Evolutionary conservation across 2,797 vertebrate genomes (phyloP).

Genomic region (Anolis apletophallus): DNA sequence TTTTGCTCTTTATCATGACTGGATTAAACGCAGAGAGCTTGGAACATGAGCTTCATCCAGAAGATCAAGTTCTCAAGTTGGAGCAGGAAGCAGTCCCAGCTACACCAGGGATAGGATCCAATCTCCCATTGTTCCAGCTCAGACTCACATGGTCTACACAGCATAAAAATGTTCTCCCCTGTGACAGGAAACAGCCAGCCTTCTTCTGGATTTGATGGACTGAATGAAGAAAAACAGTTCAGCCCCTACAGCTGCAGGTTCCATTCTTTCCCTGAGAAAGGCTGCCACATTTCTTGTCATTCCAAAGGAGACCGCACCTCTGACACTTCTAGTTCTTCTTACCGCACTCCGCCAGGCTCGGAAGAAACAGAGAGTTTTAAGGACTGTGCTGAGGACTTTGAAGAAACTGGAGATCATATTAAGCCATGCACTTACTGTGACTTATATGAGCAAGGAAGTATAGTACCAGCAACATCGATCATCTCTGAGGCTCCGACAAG

Average conservation of each 20-base stretch:
- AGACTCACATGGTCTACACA: neutral
- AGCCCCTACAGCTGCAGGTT: neutral
- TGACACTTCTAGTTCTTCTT: slow-evolving; percentile 78
- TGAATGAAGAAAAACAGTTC: slow-evolving; percentile 4
- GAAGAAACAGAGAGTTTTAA: slow-evolving; percentile 73
- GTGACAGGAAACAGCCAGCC: slow-evolving; percentile 14
- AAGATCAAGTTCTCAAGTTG: slow-evolving; percentile 55
- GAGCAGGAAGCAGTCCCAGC: slow-evolving; percentile 1
- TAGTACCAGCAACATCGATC: neutral
- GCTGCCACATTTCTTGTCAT: slow-evolving; percentile 46
- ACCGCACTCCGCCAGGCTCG: slow-evolving; percentile 76
- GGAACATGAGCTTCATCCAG: slow-evolving; percentile 35
- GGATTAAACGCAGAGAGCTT: slow-evolving; percentile 38
- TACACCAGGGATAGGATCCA: neutral
- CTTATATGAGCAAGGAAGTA: slow-evolving; percentile 9
- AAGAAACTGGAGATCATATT: slow-evolving; percentile 77
- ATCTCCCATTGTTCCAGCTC: slow-evolving; percentile 12
- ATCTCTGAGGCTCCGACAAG: slow-evolving; percentile 2
- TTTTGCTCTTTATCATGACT: slow-evolving; percentile 36
- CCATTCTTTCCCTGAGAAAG: slow-evolving; percentile 43
- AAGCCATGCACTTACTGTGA: slow-evolving; percentile 47
- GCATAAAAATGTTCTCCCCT: slow-evolving; percentile 36
- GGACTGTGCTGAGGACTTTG: slow-evolving; percentile 84
- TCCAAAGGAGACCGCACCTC: slow-evolving; percentile 72
- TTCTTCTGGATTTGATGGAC: neutral